Percentiles rank a stretch among this genome's conserved stretches.
These are phyloP conservation scores for Microtus oregoni DNA, from an alignment of 2,113 vertebrate species.

Conservation along the genomic window DNA sequence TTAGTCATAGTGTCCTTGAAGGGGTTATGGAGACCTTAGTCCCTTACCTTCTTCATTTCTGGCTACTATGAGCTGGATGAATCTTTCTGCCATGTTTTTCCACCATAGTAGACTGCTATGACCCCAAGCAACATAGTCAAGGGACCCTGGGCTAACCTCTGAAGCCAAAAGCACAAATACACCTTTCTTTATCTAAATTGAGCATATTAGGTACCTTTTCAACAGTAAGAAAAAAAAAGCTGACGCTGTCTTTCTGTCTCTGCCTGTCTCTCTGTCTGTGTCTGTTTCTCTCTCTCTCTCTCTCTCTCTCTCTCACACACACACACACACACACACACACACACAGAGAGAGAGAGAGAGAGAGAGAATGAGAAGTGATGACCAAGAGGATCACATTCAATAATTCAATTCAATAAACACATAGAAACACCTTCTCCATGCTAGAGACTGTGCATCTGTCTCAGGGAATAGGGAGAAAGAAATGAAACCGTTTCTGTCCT, in stretches of 20 bases:
- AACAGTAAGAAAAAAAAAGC: neutral
- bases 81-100: neutral
- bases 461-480: conserved; percentile 66
- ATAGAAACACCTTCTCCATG: conserved; percentile 66
- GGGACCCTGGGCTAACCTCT: neutral
- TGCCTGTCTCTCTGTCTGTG: neutral
- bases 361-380: neutral
- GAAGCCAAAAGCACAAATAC: neutral
- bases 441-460: conserved; percentile 67
- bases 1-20: neutral
- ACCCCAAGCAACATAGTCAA: neutral
- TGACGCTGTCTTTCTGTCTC: neutral
- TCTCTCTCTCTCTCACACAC: neutral
- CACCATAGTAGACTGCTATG: neutral
- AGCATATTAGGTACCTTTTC: neutral
- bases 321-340: neutral
- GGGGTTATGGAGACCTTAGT: too few relatives aligned
- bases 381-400: conserved; percentile 32
- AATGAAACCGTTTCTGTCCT: conserved; percentile 51
- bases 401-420: conserved; percentile 73
- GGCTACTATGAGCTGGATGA: too few relatives aligned
- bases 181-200: neutral
- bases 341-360: too few relatives aligned
- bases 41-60: neutral
- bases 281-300: neutral